Conservation (phyloP, 2,888 invertebrate species). For the Eupithecia pulchellata region DNA sequence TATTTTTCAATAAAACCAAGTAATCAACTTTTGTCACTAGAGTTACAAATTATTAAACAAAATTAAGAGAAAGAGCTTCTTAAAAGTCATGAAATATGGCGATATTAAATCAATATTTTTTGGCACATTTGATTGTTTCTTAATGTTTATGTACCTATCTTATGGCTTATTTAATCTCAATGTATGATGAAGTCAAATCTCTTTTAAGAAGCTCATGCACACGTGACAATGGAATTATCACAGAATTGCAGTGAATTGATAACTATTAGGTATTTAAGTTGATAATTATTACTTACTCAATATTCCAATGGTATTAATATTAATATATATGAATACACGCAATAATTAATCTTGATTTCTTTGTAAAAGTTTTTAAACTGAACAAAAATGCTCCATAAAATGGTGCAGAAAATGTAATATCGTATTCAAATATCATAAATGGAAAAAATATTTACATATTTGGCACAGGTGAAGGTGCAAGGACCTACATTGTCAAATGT, state of each 20-base stretch:
- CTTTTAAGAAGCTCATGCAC: conserved; percentile 42
- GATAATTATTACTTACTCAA: background rate
- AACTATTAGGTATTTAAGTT: background rate
- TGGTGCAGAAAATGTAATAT: conserved; percentile 23
- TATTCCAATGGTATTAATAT: background rate
- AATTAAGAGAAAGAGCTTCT: conserved; percentile 26
- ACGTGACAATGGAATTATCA: conserved; percentile 39
- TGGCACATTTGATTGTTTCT: conserved; percentile 46
- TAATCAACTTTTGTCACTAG: conserved; percentile 14
- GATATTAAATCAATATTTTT: conserved; percentile 28
- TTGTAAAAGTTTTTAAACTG: conserved; percentile 14
- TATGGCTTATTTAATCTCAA: conserved; percentile 21
- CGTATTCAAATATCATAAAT: conserved; percentile 50
- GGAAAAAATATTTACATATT: conserved; percentile 77
- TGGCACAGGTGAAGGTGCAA: conserved; percentile 80
- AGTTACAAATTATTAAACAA: conserved; percentile 10
- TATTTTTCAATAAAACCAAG: no score
- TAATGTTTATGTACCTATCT: conserved; percentile 20
- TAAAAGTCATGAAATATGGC: conserved; percentile 4
- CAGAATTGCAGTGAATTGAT: conserved; percentile 40
- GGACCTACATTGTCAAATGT: conserved; percentile 64
- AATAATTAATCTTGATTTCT: conserved; percentile 11
- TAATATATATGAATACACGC: background rate
- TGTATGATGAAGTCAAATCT: background rate
- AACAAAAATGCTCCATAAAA: conserved; percentile 15